phyloP scores from a whole-genome alignment of 2,113 vertebrate genomes.

The Bos javanicus region DNA sequence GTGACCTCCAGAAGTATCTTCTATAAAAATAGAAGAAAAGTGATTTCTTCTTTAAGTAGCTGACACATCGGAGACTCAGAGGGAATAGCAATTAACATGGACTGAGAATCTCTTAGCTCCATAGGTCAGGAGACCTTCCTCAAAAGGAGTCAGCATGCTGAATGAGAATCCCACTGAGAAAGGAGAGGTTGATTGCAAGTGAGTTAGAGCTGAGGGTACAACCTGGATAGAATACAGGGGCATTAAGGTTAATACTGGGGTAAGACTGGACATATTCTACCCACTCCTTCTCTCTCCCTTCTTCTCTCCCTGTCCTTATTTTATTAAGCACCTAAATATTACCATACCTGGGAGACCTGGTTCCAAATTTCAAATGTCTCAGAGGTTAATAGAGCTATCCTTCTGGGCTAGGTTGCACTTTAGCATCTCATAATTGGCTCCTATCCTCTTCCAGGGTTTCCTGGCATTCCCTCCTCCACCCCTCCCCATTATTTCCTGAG shows the following conservation, averaged over 20 bases:
- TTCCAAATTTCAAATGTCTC: neutral
- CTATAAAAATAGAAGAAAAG: slow-evolving; percentile 11
- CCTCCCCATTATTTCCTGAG: neutral
- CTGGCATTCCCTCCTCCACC: neutral
- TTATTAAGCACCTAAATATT: neutral
- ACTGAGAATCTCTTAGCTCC: neutral
- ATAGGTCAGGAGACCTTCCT: neutral
- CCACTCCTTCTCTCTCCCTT: neutral
- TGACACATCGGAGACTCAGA: neutral
- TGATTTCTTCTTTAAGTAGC: neutral
- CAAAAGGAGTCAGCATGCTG: neutral
- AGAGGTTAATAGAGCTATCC: neutral
- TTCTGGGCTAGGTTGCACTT: neutral
- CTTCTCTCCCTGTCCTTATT: neutral
- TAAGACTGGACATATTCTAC: neutral
- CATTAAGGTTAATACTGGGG: neutral
- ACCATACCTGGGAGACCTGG: neutral
- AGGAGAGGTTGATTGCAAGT: neutral
- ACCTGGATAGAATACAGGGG: neutral
- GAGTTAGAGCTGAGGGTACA: neutral
- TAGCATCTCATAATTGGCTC: neutral
- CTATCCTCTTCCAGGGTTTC: neutral
- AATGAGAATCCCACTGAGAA: neutral
- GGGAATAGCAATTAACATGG: neutral
- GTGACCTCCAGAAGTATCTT: neutral